Conservation (phyloP, 2,113 vertebrate genomes). For the Carassius gibelio region DNA sequence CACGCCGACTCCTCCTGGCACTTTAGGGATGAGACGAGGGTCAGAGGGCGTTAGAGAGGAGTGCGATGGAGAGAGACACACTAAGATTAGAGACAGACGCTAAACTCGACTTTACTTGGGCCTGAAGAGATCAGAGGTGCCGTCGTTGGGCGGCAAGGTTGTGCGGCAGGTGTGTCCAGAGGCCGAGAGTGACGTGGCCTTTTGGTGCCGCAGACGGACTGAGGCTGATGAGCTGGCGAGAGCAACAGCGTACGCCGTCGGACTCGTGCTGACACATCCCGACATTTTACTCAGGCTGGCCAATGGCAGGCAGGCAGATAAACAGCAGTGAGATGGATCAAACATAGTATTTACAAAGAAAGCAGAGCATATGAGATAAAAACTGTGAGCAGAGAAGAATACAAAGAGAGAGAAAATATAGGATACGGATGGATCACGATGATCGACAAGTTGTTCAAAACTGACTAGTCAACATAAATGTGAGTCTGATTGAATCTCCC, state of each 20-base stretch:
- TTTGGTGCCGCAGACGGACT: conserved; percentile 82
- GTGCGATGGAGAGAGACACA: background rate
- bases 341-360: background rate
- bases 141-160: conserved; percentile 76
- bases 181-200: conserved; percentile 80
- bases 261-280: conserved; percentile 77
- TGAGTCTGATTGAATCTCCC: background rate
- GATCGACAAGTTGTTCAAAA: background rate
- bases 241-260: conserved; percentile 71
- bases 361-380: conserved; percentile 13
- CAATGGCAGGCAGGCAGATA: too few species aligned
- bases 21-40: conserved; percentile 52
- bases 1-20: conserved; percentile 78
- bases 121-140: conserved; percentile 78
- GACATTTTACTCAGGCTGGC: conserved; percentile 82
- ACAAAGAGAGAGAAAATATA: conserved; percentile 18
- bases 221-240: conserved; percentile 75
- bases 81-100: conserved; percentile 41
- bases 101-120: conserved; percentile 75
- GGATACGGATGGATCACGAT: background rate
- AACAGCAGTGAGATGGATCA: conserved; percentile 7
- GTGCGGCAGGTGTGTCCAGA: conserved; percentile 81
- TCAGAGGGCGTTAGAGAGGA: conserved; percentile 40
- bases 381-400: background rate
- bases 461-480: background rate